phyloP scores from a whole-genome alignment of 2,888 invertebrate genomes.

The Cabera pusaria region DNA sequence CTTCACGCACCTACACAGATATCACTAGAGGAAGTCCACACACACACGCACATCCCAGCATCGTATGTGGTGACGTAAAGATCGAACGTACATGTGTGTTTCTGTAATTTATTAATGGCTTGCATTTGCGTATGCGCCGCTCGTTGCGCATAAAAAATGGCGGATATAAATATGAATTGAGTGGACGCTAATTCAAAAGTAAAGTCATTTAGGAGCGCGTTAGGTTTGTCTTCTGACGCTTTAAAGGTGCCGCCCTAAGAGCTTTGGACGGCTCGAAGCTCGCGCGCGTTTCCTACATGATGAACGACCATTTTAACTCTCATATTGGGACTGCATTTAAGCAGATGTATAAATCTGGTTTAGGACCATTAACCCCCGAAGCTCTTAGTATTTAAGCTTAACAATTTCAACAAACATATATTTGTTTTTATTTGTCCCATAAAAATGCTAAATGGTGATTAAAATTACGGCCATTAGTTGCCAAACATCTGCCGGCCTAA shows the following conservation, averaged over 20 bases:
- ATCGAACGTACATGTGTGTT: slow-evolving; percentile 60
- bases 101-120: slow-evolving; percentile 75
- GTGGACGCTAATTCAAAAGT: slow-evolving; percentile 67
- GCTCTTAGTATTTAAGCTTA: neutral
- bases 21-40: slow-evolving; percentile 55
- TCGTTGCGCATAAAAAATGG: slow-evolving; percentile 71
- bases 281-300: slow-evolving; percentile 22
- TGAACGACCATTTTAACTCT: slow-evolving; percentile 26
- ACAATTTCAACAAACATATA: slow-evolving; percentile 1
- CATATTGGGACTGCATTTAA: slow-evolving; percentile 20
- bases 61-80: slow-evolving; percentile 51
- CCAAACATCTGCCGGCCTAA: slow-evolving; percentile 2
- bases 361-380: slow-evolving; percentile 1
- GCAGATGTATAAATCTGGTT: slow-evolving; percentile 10
- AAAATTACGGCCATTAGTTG: slow-evolving; percentile 1
- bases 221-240: slow-evolving; percentile 45
- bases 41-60: slow-evolving; percentile 36
- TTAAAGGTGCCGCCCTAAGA: slow-evolving; percentile 45
- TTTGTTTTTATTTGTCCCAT: neutral
- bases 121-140: slow-evolving; percentile 72
- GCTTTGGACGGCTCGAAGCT: slow-evolving; percentile 37
- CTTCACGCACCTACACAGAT: slow-evolving; percentile 50
- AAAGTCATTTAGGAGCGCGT: slow-evolving; percentile 52
- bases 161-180: slow-evolving; percentile 67
- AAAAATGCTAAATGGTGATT: slow-evolving; percentile 2